Base-by-base conservation (phyloP, 2,113 vertebrate species). In the Cygnus buccinator region DNA sequence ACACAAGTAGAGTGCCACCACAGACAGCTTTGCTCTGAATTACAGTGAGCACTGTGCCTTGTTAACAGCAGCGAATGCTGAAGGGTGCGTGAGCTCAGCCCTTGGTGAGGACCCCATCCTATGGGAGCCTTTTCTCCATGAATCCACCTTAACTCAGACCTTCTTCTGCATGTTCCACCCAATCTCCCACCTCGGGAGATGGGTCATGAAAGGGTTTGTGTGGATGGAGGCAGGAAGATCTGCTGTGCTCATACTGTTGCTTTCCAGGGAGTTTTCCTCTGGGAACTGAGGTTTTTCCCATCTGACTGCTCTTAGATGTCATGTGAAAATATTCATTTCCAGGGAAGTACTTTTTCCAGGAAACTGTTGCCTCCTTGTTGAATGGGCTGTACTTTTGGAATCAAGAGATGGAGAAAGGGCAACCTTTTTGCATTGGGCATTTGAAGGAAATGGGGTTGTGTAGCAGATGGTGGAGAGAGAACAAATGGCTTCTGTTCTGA, bases 111-210 rank as follows among this genome's bases (percentile, higher is more conserved):
- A 9, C 58, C 58, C 16, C 35, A 21, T 39, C 25, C 23, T 16
- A 10, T 65, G 62, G 25, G 62, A 41, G 37, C 16, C 37, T 14
- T 10, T 39, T 46, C 22, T 23, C 41, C 1, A 0, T 7, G 35
- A 37, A 6, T 6, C 59, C 26, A 4, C 61, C 21, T 4, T 35
- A 13, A 67, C 67, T 79, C 48, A 62, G 35, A 12, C 35, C 12
- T 37, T 37, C 54, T 21, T 18, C 46, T 29, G 1, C 50, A 33
- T 52, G 62, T 37, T 63, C 35, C 0, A 0, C 13, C 15, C 17
- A 6, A 2, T 15, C 41, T 62, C 15, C 54, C 5, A 6, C 46
- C 29, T 21, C 0, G 0, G 20, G 26, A 44, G 19, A 13, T 13
- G 37, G 15, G 15, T 29, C 0, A 0, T 14, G 43, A 7, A n/a